Conservation (phyloP, 2,113 vertebrate genomes). For the Melanerpes aurifrons region DNA sequence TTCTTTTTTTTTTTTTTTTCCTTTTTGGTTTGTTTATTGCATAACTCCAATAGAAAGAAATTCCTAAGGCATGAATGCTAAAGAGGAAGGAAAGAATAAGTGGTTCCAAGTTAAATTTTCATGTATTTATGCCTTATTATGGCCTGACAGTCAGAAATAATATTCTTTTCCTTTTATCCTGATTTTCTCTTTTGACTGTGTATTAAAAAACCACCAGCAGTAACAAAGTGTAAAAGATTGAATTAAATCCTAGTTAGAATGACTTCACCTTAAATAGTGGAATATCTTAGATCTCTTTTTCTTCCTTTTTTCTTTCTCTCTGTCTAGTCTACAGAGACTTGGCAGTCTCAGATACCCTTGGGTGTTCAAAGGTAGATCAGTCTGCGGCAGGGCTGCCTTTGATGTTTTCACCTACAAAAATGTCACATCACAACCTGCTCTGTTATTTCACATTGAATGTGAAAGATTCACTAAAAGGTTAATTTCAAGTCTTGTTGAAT, state of each 20-base stretch:
- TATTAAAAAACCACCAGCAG: conserved; percentile 60
- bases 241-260: conserved; percentile 74
- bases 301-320: conserved; percentile 49
- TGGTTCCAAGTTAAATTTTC: conserved; percentile 55
- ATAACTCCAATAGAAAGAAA: conserved; percentile 58
- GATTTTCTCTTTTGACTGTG: conserved; percentile 60
- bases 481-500: conserved; percentile 84
- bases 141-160: conserved; percentile 67
- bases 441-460: conserved; percentile 81
- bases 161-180: conserved; percentile 71
- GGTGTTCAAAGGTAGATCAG: conserved; percentile 87
- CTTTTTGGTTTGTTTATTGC: conserved; percentile 48
- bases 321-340: conserved; percentile 84
- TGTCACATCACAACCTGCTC: conserved; percentile 82
- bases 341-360: conserved; percentile 84
- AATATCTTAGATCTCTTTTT: conserved; percentile 78
- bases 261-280: conserved; percentile 75
- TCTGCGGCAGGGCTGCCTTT: conserved; percentile 81
- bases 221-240: conserved; percentile 60
- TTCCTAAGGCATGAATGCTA: conserved; percentile 62
- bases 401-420: conserved; percentile 88
- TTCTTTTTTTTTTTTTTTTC: neutral
- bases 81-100: conserved; percentile 61
- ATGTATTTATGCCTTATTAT: conserved; percentile 67
- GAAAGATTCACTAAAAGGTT: conserved; percentile 82